Evolutionary conservation across 2,113 vertebrate genomes (phyloP), one percentile per base, ranked within the genome.

Genomic region (Plectropomus leopardus): DNA sequence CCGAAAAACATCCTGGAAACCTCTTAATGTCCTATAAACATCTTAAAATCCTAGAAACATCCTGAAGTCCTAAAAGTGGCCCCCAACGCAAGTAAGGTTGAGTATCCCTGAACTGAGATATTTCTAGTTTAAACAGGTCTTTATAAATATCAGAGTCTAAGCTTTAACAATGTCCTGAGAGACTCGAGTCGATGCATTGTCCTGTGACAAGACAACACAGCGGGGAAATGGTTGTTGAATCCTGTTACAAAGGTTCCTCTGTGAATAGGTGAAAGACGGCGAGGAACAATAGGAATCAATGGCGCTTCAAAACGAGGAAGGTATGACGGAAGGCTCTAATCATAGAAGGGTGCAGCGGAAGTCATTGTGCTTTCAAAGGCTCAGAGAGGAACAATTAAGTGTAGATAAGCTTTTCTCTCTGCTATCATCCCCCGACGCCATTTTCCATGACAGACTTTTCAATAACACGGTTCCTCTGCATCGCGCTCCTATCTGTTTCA

Each of bases 331-430:
- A 85, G 65, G 77, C 63, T 84, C 71, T 59, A 53, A 88, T 88
- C 84, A 77, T 75, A 64, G 82, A 84, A 74, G 36, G 67, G 50
- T 71, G 45, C 72, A 53, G 66, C 30, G 34, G 76, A 86, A 82
- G 84, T 73, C 82, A 82, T 86, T 90, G 87, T 78, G 77, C 75
- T 84, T 84, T 81, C 81, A 84, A 85, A 80, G 83, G 75, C 86
- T 87, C 71, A 53, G 83, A n/a, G 76, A 88, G 64, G 87, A 89
- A 88, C 90, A 92, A 92, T 93, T 92, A 92, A 76, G 74, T 79
- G 19, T 42, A 89, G 87, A 92, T 90, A 89, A 91, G 85, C 85
- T 66, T 32, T 67, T 90, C 70, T 82, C 74, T 72, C 75, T 19
- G 48, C 73, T 78, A 75, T 88, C 89, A 65, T 83, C 68, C 72